Percentiles rank a stretch among this genome's conserved stretches.
Evolutionary conservation across 1,140 invertebrate species (phyloP).

Genomic region (Anthonomus grandis): DNA sequence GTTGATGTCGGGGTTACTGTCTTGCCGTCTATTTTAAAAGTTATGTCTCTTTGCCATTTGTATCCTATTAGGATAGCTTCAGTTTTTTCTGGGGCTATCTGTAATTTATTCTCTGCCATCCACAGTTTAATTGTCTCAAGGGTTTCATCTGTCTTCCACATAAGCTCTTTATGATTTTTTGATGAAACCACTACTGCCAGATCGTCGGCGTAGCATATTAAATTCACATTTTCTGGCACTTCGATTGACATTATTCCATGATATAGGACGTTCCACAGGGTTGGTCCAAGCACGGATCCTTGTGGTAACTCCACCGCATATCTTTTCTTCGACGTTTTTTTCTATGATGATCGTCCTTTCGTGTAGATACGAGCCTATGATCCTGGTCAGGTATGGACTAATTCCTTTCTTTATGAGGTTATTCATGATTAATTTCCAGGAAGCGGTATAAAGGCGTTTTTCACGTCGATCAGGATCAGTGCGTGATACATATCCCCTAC

Average conservation of each 20-base stretch:
- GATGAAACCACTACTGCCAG: conserved; percentile 27
- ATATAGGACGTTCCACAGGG: conserved; percentile 42
- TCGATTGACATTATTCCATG: conserved; percentile 29
- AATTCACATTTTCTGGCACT: conserved; percentile 16
- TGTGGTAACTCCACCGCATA: conserved; percentile 31
- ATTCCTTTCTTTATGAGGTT: not conserved
- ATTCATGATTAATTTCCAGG: not conserved
- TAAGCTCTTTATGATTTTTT: not conserved
- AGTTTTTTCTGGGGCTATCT: conserved; percentile 31
- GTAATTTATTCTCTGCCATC: conserved; percentile 23
- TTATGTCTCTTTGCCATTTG: not conserved
- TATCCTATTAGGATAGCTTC: conserved; percentile 21
- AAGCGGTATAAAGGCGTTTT: not conserved
- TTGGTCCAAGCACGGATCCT: conserved; percentile 39
- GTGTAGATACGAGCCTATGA: not conserved
- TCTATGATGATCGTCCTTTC: not conserved
- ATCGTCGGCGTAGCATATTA: conserved; percentile 40
- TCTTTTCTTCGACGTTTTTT: not conserved
- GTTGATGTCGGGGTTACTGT: not conserved
- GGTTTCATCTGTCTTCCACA: not conserved
- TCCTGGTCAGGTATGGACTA: not conserved
- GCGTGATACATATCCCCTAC: not conserved
- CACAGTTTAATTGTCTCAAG: conserved; percentile 1
- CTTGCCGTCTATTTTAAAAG: not conserved
- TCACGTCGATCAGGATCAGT: not conserved